A percentile compares a stretch with the other conserved stretches of the same genome.
Conservation (phyloP, 2,113 vertebrate genomes). For the Scartelaos histophorus region DNA sequence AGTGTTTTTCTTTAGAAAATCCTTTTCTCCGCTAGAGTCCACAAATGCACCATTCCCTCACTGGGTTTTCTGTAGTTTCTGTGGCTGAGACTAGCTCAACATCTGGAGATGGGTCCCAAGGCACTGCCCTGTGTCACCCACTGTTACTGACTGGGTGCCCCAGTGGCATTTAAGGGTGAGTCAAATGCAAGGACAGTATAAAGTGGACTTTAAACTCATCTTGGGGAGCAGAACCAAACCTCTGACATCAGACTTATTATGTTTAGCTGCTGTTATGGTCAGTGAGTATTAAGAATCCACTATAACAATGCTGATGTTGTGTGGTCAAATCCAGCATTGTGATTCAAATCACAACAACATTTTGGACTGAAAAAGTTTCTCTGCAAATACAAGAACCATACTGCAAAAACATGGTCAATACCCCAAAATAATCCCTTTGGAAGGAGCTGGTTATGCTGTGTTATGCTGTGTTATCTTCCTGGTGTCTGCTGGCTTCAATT, state of each 20-base stretch:
- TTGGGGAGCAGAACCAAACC: neutral
- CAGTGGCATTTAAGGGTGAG: too few relatives aligned
- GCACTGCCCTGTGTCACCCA: too few relatives aligned
- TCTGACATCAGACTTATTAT: neutral
- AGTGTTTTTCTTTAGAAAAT: neutral
- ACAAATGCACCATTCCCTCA: neutral
- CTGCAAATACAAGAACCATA: neutral
- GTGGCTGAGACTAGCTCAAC: neutral
- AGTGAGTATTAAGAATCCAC: neutral
- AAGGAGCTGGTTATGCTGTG: neutral
- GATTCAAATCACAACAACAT: neutral
- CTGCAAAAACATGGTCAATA: neutral
- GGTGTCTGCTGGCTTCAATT: neutral
- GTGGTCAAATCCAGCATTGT: neutral
- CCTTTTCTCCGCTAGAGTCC: neutral
- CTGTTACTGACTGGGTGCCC: too few relatives aligned
- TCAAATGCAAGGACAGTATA: too few relatives aligned
- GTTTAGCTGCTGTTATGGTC: neutral
- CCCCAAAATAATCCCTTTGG: too few relatives aligned
- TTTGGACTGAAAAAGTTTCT: neutral
- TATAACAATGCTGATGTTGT: neutral
- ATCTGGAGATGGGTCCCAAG: too few relatives aligned
- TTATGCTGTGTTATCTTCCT: neutral
- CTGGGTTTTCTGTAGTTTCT: neutral
- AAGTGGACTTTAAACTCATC: neutral